Percentiles rank a stretch among this genome's conserved stretches.
Evolutionary conservation across 2,797 vertebrate genomes (phyloP).

Genomic region (Poecile montanus): DNA sequence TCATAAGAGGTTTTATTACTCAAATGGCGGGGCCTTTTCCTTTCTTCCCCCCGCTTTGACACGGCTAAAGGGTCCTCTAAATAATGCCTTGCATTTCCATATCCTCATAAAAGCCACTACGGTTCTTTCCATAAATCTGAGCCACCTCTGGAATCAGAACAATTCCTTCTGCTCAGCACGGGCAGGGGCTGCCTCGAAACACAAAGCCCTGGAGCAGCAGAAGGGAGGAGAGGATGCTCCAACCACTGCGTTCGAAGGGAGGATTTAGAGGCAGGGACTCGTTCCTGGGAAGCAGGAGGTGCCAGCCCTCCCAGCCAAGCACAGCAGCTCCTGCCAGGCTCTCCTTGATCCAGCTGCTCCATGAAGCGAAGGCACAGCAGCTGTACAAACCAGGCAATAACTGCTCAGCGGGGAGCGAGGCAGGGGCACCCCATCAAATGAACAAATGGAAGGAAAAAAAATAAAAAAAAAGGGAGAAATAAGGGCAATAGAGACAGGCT

Average conservation of each 20-base stretch:
- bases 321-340: background rate
- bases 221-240: background rate
- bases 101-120: constrained; percentile 22
- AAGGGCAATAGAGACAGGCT: background rate
- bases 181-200: background rate
- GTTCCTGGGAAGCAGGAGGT: background rate
- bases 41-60: background rate
- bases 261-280: background rate
- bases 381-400: constrained; percentile 32
- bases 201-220: background rate
- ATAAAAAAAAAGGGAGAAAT: background rate
- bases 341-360: background rate
- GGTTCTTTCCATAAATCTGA: background rate
- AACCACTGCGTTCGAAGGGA: accelerated
- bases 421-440: background rate
- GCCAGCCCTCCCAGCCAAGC: background rate
- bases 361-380: background rate
- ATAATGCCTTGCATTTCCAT: constrained; percentile 1
- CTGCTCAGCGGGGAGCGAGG: background rate
- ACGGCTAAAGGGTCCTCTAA: constrained; percentile 22
- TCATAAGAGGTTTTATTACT: background rate
- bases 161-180: background rate
- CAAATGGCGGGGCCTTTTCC: background rate
- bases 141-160: background rate
- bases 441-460: background rate